phyloP scores from a whole-genome alignment of 92 coral and sea anemone species.

The Porites lobata region DNA sequence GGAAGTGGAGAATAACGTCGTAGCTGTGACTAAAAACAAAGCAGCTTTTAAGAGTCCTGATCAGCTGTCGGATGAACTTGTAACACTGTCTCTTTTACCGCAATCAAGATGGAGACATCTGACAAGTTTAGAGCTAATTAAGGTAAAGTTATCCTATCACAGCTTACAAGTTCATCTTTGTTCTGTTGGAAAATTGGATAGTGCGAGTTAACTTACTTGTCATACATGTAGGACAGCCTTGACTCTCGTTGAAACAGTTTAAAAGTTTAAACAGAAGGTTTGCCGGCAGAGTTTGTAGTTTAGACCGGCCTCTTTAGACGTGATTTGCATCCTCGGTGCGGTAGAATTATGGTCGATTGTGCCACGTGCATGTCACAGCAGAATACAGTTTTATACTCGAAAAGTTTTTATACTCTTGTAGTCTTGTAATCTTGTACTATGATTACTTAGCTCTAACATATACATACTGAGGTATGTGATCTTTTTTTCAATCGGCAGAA shows the following conservation, averaged over 20 bases:
- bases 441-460: too few species aligned
- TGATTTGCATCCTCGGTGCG: too few species aligned
- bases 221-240: background rate
- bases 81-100: conserved; percentile 95
- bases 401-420: too few species aligned
- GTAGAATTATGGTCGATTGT: too few species aligned
- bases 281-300: too few species aligned
- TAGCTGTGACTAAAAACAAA: background rate
- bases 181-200: background rate
- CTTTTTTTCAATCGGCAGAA: conserved; percentile 58
- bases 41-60: conserved; percentile 89
- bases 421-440: too few species aligned
- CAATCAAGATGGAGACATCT: conserved; percentile 97
- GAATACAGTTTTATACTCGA: too few species aligned
- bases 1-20: background rate
- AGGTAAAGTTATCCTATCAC: conserved; percentile 50
- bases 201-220: background rate
- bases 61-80: conserved; percentile 91
- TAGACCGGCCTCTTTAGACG: too few species aligned
- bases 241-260: too few species aligned
- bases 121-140: conserved; percentile 92
- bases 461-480: background rate
- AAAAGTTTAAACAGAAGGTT: too few species aligned
- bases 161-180: background rate
- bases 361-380: too few species aligned